Base-by-base conservation (phyloP, 92 coral and sea anemone genomes). In the Palythoa grandiflora region DNA sequence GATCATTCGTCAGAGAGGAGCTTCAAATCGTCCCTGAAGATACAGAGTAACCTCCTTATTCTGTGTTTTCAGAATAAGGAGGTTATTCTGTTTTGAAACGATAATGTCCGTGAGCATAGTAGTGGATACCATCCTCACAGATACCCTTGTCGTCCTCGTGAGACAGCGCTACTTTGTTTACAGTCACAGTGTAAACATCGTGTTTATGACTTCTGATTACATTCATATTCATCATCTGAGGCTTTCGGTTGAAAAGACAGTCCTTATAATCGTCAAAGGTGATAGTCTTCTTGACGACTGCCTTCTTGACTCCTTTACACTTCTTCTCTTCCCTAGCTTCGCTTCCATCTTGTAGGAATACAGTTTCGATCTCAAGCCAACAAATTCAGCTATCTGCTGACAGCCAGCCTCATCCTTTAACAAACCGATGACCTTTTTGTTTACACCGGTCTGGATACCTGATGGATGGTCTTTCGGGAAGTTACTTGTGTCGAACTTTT, bases 261-360 rank as follows among this genome's bases (percentile, higher is more conserved):
- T 57, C 15, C 63, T 57, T 57, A 57, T 57, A 57, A 7, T 57
- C 14, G 3, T 57, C 14, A 12, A 57, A 57, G 15, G 3, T 7
- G 3, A 57, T 81, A 7, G 12, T 12, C 3, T 57, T 57, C 63
- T 57, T 57, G 63, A 57, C 15, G 11, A 57, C 63, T 7, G 15
- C 63, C 28, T 28, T 28, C 28, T 28, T 28, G 28, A 28, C 28
- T 28, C 28, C 28, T 28, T 28, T 28, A 28, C 15, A 10, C 15
- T 12, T 57, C 15, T 57, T 57, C 63, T 35, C 59, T 5, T 11
- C 47, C 28, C 28, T 28, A 28, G 28, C 28, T 28, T 5, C 3
- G 36, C 38, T 9, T 57, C 63, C 63, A 57, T 81, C 28, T 60
- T 60, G 12, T 35, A 81, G 1, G 86, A 17, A 59, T 81, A 81